Evolutionary conservation across 2,797 vertebrate genomes (phyloP), one percentile per base, ranked within the genome.

Genomic region (Melanotaenia boesemani): DNA sequence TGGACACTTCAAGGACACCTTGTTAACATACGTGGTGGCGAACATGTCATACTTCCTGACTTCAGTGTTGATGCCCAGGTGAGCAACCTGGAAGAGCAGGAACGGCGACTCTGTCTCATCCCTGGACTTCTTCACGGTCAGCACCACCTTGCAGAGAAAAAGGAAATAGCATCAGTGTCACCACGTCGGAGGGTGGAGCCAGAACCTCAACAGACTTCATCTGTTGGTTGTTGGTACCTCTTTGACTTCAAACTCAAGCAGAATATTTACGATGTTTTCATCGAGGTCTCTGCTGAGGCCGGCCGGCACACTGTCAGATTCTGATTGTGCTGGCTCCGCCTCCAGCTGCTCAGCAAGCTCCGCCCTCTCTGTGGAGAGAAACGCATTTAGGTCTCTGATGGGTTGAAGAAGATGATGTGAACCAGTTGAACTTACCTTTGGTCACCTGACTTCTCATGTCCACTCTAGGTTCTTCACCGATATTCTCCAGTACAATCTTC

Each of bases 211-310:
- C 7, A 2, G 48, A 22, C n/a, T 52, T 22, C 12, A 26, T 26
- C 13, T 12, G 15, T 20, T 6, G 36, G 57, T n/a, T 12, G 12
- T 3, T 1, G 36, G 12, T 44, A 99, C 98, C 96, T 98, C 93
- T 90, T 95, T 95, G 70, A 99, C 95, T 95, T 98, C 96, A 90
- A 99, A 97, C 86, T 96, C 95, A 36, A 99, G 93, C 2, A 97
- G 92, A 55, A 99, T 59, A 48, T 94, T 97, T 83, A 96, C 58
- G 3, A 89, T 68, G 72, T 97, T 95, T 72, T 95, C 93, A 26
- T 73, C 72, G 32, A 58, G 36, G 15, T 20, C 58, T 77, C 80
- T 84, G 3, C 79, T 86, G 50, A 62, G 64, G 16, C 67, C 0
- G 0, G 37, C 30, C 2, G 16, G 11, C 50, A 18, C 77, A 0